Conservation (phyloP, 2,797 vertebrate species). For the Crocodylus rhombifer region DNA sequence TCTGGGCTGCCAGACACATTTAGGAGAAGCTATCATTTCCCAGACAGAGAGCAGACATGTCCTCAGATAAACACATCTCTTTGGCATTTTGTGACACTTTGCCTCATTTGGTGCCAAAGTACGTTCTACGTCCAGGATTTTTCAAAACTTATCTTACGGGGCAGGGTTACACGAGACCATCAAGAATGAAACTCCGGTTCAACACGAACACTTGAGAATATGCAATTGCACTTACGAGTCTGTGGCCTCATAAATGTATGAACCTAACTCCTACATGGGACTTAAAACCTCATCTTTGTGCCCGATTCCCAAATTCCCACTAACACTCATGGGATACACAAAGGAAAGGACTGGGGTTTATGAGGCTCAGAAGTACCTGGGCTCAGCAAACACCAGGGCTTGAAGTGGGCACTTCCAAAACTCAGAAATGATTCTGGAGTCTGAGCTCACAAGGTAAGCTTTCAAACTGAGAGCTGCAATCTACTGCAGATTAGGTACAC, state of each 20-base stretch:
- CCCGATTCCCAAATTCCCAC: background rate
- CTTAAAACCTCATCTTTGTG: background rate
- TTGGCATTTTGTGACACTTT: background rate
- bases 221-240: background rate
- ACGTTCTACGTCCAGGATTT: background rate
- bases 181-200: background rate
- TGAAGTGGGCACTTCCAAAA: background rate
- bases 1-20: background rate
- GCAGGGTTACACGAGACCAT: background rate
- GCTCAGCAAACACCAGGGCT: fast-evolving
- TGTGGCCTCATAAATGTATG: background rate
- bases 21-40: background rate
- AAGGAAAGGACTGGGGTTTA: background rate
- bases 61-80: background rate
- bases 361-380: background rate
- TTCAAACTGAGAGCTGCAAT: background rate
- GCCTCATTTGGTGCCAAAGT: background rate
- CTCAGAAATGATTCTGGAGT: background rate
- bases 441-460: background rate
- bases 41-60: background rate
- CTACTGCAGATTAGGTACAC: background rate
- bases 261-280: background rate
- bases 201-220: fast-evolving
- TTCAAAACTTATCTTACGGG: background rate
- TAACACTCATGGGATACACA: background rate